Evolutionary conservation across 2,797 vertebrate genomes (phyloP), one percentile per base, ranked within the genome.

Genomic region (Sebastolobus alascanus): DNA sequence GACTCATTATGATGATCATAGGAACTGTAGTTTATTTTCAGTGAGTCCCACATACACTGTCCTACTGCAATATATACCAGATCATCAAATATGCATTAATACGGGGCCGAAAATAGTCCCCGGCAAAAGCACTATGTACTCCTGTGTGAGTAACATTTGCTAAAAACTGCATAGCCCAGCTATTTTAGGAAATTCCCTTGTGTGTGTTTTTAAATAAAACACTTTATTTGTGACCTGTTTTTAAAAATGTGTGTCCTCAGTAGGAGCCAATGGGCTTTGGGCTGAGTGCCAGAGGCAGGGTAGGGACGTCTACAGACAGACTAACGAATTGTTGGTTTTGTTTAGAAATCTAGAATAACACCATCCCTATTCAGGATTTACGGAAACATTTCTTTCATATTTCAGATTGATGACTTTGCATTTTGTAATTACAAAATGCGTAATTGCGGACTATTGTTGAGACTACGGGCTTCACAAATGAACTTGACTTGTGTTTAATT

Each of bases 351-450:
- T 18, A 10, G 0, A 29, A 8, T 8, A 61, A 20, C 22, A 13
- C 8, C 18, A 40, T 12, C 8, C 18, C 58, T 11, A 10, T 60
- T 65, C 61, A 52, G 40, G n/a, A 27, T 63, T 73, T 20, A 35
- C n/a, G 35, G 20, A 31, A 18, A 40, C 18, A 2, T 38, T 38
- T 31, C 4, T 61, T 38, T 20, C 29, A 50, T 14, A 8, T n/a
- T 59, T 67, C 22, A 60, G 54, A 68, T 76, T n/a, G 33, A 61
- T 35, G 12, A 35, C 40, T 66, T 38, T 75, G 10, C 5, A 18
- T 54, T 73, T 72, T 66, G 29, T 31, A 59, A 46, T 73, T 58
- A 69, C n/a, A 52, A n/a, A 74, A 59, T 74, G 7, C 69, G 6
- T 65, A 50, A 73, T 64, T 83, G 31, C 38, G 33, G 5, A 12